phyloP scores from a whole-genome alignment of 2,797 vertebrate genomes.

The Diglossa cyanea region DNA sequence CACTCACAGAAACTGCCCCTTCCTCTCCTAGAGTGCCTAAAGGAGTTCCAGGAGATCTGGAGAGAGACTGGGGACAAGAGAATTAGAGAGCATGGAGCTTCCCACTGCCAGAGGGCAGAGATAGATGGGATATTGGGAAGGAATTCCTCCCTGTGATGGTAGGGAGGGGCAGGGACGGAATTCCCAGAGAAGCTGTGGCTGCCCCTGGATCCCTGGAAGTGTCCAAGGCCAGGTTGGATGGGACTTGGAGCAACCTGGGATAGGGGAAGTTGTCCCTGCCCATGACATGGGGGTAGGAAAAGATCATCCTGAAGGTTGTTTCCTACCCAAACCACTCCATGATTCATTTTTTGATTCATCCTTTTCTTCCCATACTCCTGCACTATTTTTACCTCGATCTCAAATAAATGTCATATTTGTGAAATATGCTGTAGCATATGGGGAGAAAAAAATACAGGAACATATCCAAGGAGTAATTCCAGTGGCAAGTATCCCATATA shows the following conservation, averaged over 20 bases:
- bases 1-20: neutral
- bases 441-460: neutral
- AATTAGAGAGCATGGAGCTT: neutral
- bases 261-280: neutral
- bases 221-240: fast-evolving
- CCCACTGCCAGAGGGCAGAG: neutral
- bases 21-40: neutral
- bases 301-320: neutral
- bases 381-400: neutral
- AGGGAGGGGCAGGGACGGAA: neutral
- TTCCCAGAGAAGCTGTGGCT: neutral
- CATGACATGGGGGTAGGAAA: neutral
- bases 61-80: neutral
- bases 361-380: neutral
- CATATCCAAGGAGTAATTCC: neutral
- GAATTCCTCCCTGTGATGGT: fast-evolving
- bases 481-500: neutral
- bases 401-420: neutral
- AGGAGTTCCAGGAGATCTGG: neutral
- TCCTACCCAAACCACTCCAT: neutral
- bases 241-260: neutral
- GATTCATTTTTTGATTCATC: neutral
- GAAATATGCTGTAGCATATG: neutral
- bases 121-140: neutral
- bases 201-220: neutral